Conservation (phyloP, 2,888 invertebrate genomes). For the Gasteruption jaculator region DNA sequence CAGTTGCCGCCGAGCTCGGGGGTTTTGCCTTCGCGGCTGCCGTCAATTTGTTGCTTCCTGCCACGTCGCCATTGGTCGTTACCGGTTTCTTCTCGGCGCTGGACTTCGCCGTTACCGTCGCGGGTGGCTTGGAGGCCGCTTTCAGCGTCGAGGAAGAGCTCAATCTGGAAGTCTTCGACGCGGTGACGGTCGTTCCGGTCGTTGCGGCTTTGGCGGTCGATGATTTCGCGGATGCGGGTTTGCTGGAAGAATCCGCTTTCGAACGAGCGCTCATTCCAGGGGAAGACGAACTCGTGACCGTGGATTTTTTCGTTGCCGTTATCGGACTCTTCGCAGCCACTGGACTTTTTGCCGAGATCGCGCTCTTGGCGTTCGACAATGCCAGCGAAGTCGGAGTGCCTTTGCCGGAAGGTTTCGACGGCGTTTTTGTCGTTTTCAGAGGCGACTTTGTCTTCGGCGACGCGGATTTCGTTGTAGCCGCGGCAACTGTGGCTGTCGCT, state of each 20-base stretch:
- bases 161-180: slow-evolving; percentile 15
- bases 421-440: slow-evolving; percentile 28
- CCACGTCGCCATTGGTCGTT: slow-evolving; percentile 57
- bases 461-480: slow-evolving; percentile 38
- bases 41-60: slow-evolving; percentile 36
- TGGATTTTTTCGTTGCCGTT: too few relatives aligned
- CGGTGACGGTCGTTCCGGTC: slow-evolving; percentile 25
- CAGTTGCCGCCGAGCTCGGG: slow-evolving; percentile 21
- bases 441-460: slow-evolving; percentile 28
- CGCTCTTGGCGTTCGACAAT: too few relatives aligned
- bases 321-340: too few relatives aligned
- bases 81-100: slow-evolving; percentile 54
- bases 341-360: too few relatives aligned
- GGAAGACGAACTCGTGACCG: too few relatives aligned
- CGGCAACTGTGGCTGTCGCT: slow-evolving; percentile 35
- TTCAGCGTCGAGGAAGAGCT: slow-evolving; percentile 16
- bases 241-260: too few relatives aligned
- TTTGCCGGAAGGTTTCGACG: slow-evolving; percentile 27
- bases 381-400: slow-evolving; percentile 28
- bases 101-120: slow-evolving; percentile 33
- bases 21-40: slow-evolving; percentile 18
- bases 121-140: slow-evolving; percentile 21
- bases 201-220: too few relatives aligned
- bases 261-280: too few relatives aligned
- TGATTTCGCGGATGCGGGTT: slow-evolving; percentile 13